Evolutionary conservation across 2,888 invertebrate genomes (phyloP), one percentile per base, ranked within the genome.

Genomic region (Falcaria lacertinaria): DNA sequence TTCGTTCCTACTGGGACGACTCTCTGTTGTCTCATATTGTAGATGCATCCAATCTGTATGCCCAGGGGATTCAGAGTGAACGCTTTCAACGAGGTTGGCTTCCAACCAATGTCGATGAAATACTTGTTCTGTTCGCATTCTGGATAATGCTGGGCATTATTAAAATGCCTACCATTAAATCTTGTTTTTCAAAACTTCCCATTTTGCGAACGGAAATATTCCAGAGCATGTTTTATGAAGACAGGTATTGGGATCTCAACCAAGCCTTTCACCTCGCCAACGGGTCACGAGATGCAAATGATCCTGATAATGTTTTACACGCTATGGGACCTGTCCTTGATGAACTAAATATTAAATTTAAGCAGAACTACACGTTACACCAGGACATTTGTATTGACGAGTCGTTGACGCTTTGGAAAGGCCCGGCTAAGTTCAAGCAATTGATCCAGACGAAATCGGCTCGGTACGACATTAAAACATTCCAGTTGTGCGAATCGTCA

Each of bases 381-480:
- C 47, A 39, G 36, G 41, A 45, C 4, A 15, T 49, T 4, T 37
- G 38, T 25, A 50, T 57, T 33, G 49, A 52, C 34, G 54, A 57
- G 35, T 48, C 47, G 14, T 36, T 53, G 42, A n/a, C n/a, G n/a
- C n/a, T n/a, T n/a, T 57, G 54, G 53, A 55, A 55, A 22, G 52
- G 52, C 8, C 42, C 39, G 6, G 19, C 50, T 11, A 41, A 34
- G 8, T 48, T 50, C 32, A 44, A 40, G 5, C 54, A 52, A 34
- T 47, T 41, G 25, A 51, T 50, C 15, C 45, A 41, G 7, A 39
- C 51, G 7, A 53, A 56, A 33, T 48, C 48, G 1, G 51, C 48
- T 2, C 33, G 44, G 3, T 44, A 47, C 8, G 52, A 49, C 2
- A 52, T 52, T 0, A 57, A 57, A 37, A 41, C 41, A 1, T 54